These are phyloP conservation scores for Drosophila picticornis DNA, from an alignment of 2,888 invertebrate genomes.

Conservation along the genomic window DNA sequence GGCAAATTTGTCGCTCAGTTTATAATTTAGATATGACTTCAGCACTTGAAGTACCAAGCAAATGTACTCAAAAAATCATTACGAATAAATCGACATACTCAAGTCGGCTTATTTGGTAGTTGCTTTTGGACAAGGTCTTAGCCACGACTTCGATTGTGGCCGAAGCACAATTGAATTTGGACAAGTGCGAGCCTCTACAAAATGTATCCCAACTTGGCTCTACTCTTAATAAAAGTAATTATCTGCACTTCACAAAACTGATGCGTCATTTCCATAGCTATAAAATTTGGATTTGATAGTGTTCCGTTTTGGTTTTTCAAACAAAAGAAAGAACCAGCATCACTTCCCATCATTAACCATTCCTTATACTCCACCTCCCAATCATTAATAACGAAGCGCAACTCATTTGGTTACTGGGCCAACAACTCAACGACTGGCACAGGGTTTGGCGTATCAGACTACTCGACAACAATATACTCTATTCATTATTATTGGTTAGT, in stretches of 20 bases:
- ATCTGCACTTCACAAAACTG: slow-evolving; percentile 25
- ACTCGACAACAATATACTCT: neutral
- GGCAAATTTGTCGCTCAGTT: neutral
- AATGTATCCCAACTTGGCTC: slow-evolving; percentile 9
- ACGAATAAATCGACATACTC: slow-evolving; percentile 9
- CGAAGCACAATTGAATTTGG: slow-evolving; percentile 38
- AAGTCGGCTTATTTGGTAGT: slow-evolving; percentile 12
- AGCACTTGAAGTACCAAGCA: slow-evolving; percentile 12
- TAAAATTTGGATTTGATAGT: neutral
- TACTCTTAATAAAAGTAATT: slow-evolving; percentile 22
- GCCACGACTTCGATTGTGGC: slow-evolving; percentile 17
- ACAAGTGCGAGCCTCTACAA: slow-evolving; percentile 21
- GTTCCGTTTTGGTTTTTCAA: slow-evolving; percentile 2
- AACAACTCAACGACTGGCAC: neutral
- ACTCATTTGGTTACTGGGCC: neutral
- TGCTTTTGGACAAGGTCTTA: slow-evolving; percentile 39
- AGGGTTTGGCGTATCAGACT: neutral
- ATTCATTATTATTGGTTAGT: too few relatives aligned
- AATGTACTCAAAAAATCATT: slow-evolving; percentile 27
- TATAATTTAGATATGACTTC: slow-evolving; percentile 36
- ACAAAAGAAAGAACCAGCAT: neutral
- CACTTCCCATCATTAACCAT: slow-evolving; percentile 6
- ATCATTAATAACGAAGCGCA: slow-evolving; percentile 9
- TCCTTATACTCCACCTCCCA: neutral
- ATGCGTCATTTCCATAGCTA: slow-evolving; percentile 56